Evolutionary conservation across 2,113 vertebrate genomes (phyloP).

Genomic region (Emydura subglobosa): DNA sequence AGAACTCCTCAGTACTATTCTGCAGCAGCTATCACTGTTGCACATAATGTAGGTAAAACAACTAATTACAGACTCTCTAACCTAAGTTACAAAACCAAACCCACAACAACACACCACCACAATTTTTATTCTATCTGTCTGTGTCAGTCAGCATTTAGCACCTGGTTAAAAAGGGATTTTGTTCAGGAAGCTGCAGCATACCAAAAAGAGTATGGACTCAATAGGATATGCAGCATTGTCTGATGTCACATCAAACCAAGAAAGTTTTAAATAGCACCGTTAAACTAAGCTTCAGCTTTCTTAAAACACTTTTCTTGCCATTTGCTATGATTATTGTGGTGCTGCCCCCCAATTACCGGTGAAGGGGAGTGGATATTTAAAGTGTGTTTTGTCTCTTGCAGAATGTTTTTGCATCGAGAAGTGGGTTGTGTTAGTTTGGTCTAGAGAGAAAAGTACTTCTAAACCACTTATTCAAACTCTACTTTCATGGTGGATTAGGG

Average conservation of each 20-base stretch:
- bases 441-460: neutral
- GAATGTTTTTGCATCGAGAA: rapidly evolving
- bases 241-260: neutral
- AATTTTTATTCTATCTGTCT: neutral
- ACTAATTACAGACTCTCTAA: neutral
- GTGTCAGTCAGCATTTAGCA: neutral
- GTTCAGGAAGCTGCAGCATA: neutral
- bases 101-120: neutral
- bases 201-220: neutral
- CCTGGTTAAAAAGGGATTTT: neutral
- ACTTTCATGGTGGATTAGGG: rapidly evolving
- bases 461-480: neutral
- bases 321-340: neutral
- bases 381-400: neutral
- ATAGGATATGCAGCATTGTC: neutral
- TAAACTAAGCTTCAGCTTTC: neutral
- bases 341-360: neutral
- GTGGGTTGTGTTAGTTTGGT: rapidly evolving
- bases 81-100: neutral
- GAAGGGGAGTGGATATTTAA: neutral
- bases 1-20: neutral
- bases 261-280: neutral
- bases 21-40: neutral
- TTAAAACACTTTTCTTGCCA: neutral
- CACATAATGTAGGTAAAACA: neutral